phyloP scores from a whole-genome alignment of 2,797 vertebrate genomes.

The Coregonus sp. region DNA sequence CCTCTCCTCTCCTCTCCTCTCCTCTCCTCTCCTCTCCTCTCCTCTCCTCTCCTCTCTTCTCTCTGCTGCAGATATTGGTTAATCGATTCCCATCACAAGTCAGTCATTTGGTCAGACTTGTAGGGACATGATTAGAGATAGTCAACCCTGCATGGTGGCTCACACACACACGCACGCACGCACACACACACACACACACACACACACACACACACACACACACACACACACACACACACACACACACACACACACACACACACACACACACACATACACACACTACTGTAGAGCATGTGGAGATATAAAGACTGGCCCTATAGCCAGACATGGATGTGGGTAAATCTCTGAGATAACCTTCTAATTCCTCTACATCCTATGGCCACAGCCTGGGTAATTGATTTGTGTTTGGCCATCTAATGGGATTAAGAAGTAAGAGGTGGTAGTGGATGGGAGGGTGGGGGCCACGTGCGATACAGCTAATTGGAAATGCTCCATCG shows the following conservation, averaged over 20 bases:
- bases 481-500: too few relatives aligned
- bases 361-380: neutral
- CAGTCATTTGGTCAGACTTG: constrained; percentile 77
- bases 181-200: too few relatives aligned
- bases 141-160: constrained; percentile 61
- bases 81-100: constrained; percentile 74
- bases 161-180: too few relatives aligned
- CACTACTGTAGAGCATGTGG: neutral
- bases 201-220: too few relatives aligned
- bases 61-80: constrained; percentile 66
- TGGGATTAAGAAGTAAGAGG: neutral
- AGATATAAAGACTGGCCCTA: neutral
- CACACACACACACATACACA: neutral
- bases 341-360: neutral
- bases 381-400: neutral
- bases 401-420: neutral
- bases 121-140: constrained; percentile 78
- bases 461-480: too few relatives aligned
- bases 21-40: too few relatives aligned
- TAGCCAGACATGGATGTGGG: neutral
- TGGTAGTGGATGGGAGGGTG: neutral
- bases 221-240: too few relatives aligned
- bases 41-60: too few relatives aligned
- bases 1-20: too few relatives aligned
- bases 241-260: too few relatives aligned